Percentiles rank a stretch among this genome's conserved stretches.
Conservation (phyloP, 2,888 invertebrate species). For the Drosophila longiperda region DNA sequence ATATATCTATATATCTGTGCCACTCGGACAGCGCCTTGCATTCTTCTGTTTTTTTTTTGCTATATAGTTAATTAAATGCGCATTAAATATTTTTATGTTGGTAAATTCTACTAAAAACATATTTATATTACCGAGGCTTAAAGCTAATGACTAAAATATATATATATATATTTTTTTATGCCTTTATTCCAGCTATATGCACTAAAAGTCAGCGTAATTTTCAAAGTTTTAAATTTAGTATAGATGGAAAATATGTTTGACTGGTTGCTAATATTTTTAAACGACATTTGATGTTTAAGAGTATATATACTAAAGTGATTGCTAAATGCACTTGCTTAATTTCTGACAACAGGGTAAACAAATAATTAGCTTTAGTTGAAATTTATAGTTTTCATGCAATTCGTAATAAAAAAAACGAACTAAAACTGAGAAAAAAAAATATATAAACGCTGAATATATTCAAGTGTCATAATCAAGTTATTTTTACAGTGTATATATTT, state of each 20-base stretch:
- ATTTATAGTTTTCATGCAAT: not conserved
- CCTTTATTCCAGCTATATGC: not conserved
- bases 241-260: not conserved
- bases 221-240: not conserved
- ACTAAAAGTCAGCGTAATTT: not conserved
- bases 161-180: not conserved
- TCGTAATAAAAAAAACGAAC: not conserved
- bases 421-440: not conserved
- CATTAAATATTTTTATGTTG: not conserved
- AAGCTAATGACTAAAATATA: not conserved
- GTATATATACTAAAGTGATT: too few species aligned
- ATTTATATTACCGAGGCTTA: not conserved
- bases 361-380: not conserved
- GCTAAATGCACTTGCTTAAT: not conserved
- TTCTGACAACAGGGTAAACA: not conserved
- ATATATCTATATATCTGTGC: not conserved
- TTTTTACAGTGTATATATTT: not conserved
- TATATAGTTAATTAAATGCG: not conserved
- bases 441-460: not conserved
- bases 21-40: not conserved
- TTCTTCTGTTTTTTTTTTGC: not conserved
- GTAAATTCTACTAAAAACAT: not conserved
- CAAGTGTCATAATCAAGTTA: not conserved
- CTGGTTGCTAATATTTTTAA: not conserved
- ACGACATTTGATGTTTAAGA: too few species aligned